Percentiles rank a stretch among this genome's conserved stretches.
Conservation (phyloP, 2,797 vertebrate genomes). For the Sphaeramia orbicularis region DNA sequence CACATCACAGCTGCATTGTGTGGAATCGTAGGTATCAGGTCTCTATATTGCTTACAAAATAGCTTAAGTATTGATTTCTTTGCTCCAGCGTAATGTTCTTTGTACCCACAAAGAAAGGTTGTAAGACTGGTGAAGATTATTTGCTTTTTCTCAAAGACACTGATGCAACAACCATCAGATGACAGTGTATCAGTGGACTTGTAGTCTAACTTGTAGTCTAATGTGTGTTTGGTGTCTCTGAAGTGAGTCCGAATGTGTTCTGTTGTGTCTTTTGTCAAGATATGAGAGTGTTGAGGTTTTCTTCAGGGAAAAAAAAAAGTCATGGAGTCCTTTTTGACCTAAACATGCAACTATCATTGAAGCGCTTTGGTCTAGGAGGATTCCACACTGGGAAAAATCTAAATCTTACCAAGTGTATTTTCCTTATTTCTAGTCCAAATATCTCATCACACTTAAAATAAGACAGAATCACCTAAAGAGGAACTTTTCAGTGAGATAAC, state of each 20-base stretch:
- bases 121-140: neutral
- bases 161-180: conserved; percentile 11
- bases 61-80: conserved; percentile 9
- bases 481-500: too few species aligned
- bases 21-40: neutral
- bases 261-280: neutral
- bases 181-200: neutral
- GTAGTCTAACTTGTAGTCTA: neutral
- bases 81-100: neutral
- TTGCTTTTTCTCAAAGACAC: neutral
- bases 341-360: neutral
- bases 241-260: conserved; percentile 2
- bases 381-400: too few species aligned
- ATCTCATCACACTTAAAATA: too few species aligned
- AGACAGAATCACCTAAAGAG: too few species aligned
- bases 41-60: neutral
- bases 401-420: too few species aligned
- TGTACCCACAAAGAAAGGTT: neutral
- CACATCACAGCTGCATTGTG: conserved; percentile 3
- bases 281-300: neutral
- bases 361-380: neutral
- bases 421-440: too few species aligned
- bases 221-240: neutral
- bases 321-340: neutral
- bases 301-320: neutral